Evolutionary conservation across 1,140 invertebrate species (phyloP).

Genomic region (Bradysia coprophila): DNA sequence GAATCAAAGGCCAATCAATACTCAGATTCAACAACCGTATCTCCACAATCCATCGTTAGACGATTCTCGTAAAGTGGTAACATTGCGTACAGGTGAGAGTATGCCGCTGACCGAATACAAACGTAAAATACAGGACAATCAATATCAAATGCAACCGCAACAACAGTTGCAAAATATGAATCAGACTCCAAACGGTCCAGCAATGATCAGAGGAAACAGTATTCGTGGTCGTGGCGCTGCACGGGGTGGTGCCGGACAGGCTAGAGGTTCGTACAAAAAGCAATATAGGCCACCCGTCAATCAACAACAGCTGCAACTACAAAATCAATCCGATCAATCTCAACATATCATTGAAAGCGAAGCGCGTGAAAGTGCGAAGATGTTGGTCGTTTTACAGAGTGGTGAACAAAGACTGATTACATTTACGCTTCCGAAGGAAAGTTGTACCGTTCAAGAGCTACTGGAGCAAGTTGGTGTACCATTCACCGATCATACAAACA

Average conservation of each 20-base stretch:
- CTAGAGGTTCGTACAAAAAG: too few species aligned
- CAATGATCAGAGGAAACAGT: too few species aligned
- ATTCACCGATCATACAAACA: conserved; percentile 38
- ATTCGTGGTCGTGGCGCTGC: too few species aligned
- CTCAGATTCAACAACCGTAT: too few species aligned
- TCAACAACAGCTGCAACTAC: conserved; percentile 2
- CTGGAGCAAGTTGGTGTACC: conserved; percentile 49
- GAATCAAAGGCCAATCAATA: neutral
- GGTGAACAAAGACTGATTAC: conserved; percentile 60
- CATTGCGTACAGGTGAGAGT: conserved; percentile 23
- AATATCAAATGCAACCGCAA: neutral
- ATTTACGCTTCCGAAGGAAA: conserved; percentile 56
- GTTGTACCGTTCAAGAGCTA: conserved; percentile 59
- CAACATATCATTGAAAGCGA: conserved; percentile 11
- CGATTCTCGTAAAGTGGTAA: conserved; percentile 23
- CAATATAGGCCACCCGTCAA: neutral
- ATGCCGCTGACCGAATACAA: conserved; percentile 25
- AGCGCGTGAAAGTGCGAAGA: conserved; percentile 42
- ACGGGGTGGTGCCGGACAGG: too few species aligned
- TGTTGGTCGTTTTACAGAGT: conserved; percentile 50
- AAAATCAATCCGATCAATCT: conserved; percentile 4
- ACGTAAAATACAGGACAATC: conserved; percentile 14
- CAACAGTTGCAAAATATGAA: neutral
- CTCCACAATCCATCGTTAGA: conserved; percentile 17
- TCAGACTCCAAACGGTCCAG: too few species aligned